Base-by-base conservation (phyloP, 2,797 vertebrate species). In the Neomorphus geoffroyi region DNA sequence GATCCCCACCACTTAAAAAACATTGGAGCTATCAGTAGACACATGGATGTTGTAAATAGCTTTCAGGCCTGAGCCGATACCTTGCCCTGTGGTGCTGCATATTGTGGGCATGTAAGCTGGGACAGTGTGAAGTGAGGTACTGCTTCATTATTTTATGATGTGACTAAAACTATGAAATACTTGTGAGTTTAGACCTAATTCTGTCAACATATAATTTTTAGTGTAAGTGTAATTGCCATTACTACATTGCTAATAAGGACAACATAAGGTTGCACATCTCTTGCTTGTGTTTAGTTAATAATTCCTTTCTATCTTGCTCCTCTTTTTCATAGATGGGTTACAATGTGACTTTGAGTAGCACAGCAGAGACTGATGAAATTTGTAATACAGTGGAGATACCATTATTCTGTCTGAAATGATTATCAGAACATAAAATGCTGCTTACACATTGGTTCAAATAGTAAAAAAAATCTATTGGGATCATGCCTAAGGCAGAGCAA, bases 1-100 rank as follows among this genome's bases (percentile, higher is more conserved):
- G 17, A 58, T 27, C 8, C 6, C 2, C 46, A 51, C 8, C 51
- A 85, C 6, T 18, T 77, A 46, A 61, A 80, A 80, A 32, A 2
- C 19, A 9, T 23, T 5, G 5, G 30, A 66, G 37, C 23, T 45
- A 12, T 19, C 69, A 57, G 64, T 13, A 16, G 28, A 19, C 37
- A 61, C 7, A 6, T 1, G 26, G 41, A 56, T n/a, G 8, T 2
- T 72, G 35, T 33, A 50, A 56, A 74, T 1, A 74, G 5, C 5
- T 48, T 78, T 77, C 39, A 70, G 82, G 18, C 26, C 27, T 12
- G 64, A 87, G 43, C 16, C 46, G 35, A 35, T 32, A 13, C n/a
- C 22, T 80, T 3, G 2, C 27, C 27, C 28, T 56, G 1, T 0
- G 1, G 64, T 26, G 30, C 43, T 60, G 35, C 13, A 6, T 14